Percentiles rank a stretch among this genome's conserved stretches.
Evolutionary conservation across 2,888 invertebrate species (phyloP).

Genomic region (Steinernema carpocapsae): DNA sequence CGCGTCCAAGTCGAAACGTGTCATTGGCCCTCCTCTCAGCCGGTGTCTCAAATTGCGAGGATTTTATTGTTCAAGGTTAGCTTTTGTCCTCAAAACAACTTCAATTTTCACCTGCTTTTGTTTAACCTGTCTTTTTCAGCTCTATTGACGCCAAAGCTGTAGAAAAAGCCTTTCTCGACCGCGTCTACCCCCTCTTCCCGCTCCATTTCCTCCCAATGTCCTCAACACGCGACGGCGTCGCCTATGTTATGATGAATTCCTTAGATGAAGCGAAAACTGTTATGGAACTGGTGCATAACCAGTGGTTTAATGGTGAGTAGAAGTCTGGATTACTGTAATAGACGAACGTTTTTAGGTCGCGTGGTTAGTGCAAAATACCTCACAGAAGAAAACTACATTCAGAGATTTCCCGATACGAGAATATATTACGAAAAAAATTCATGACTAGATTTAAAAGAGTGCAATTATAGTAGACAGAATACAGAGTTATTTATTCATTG

Average conservation of each 20-base stretch:
- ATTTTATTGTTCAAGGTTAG: conserved; percentile 8
- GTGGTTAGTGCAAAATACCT: conserved; percentile 21
- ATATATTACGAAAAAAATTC: not conserved
- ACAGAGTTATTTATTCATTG: no score
- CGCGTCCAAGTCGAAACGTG: conserved; percentile 15
- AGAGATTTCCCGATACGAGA: conserved; percentile 1
- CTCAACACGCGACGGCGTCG: conserved; percentile 7
- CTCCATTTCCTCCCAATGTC: conserved; percentile 6
- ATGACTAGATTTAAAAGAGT: conserved; percentile 2
- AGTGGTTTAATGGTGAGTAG: conserved; percentile 25
- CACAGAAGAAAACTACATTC: conserved; percentile 11
- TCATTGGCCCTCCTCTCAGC: conserved; percentile 5
- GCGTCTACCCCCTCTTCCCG: not conserved
- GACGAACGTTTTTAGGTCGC: not conserved
- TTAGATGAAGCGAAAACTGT: conserved; percentile 21
- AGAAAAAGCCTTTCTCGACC: not conserved
- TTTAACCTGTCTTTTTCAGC: no score
- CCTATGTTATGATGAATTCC: conserved; percentile 9
- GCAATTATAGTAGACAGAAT: no score
- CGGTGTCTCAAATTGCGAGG: conserved; percentile 19
- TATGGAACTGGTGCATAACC: conserved; percentile 19
- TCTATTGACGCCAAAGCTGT: not conserved
- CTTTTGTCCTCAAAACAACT: not conserved
- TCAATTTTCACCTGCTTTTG: no score
- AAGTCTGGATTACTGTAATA: not conserved